Percentiles rank a stretch among this genome's conserved stretches.
Evolutionary conservation across 2,888 invertebrate genomes (phyloP).

Genomic region (Amphipyra berbera): DNA sequence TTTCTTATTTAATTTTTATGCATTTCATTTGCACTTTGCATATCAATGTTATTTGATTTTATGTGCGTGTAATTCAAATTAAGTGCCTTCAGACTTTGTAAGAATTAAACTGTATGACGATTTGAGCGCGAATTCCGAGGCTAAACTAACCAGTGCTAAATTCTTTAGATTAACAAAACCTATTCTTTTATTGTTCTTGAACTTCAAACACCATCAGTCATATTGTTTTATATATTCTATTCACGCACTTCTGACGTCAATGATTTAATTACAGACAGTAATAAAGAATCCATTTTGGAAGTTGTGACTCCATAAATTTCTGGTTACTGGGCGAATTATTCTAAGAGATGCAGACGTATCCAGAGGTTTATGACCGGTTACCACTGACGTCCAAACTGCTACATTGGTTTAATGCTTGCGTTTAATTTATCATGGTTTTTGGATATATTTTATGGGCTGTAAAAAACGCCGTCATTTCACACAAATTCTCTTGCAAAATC

Average conservation of each 20-base stretch:
- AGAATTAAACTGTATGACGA: slow-evolving; percentile 10
- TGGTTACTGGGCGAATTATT: slow-evolving; percentile 27
- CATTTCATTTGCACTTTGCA: slow-evolving; percentile 5
- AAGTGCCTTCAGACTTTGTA: slow-evolving; percentile 24
- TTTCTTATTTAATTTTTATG: slow-evolving; percentile 10
- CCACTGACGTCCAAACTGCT: slow-evolving; percentile 35
- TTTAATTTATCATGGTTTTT: slow-evolving; percentile 37
- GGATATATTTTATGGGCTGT: slow-evolving; percentile 29
- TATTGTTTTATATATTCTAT: slow-evolving; percentile 39
- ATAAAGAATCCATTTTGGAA: slow-evolving; percentile 49
- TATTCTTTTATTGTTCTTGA: slow-evolving; percentile 38
- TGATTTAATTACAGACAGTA: slow-evolving; percentile 44
- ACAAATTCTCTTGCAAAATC: background rate
- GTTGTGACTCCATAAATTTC: slow-evolving; percentile 33
- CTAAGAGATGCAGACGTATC: slow-evolving; percentile 18
- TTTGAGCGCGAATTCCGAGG: slow-evolving; percentile 17
- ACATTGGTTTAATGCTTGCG: slow-evolving; percentile 11
- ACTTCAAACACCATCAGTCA: slow-evolving; percentile 6
- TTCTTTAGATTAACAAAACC: slow-evolving; percentile 27
- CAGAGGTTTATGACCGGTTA: slow-evolving; percentile 25
- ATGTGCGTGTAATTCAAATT: slow-evolving; percentile 31
- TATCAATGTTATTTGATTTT: slow-evolving; percentile 19
- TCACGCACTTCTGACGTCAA: slow-evolving; percentile 48
- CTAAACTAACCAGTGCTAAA: slow-evolving; percentile 18
- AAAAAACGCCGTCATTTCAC: slow-evolving; percentile 22